A percentile compares a stretch with the other conserved stretches of the same genome.
Conservation (phyloP, 1,140 invertebrate genomes). For the Uloborus diversus region DNA sequence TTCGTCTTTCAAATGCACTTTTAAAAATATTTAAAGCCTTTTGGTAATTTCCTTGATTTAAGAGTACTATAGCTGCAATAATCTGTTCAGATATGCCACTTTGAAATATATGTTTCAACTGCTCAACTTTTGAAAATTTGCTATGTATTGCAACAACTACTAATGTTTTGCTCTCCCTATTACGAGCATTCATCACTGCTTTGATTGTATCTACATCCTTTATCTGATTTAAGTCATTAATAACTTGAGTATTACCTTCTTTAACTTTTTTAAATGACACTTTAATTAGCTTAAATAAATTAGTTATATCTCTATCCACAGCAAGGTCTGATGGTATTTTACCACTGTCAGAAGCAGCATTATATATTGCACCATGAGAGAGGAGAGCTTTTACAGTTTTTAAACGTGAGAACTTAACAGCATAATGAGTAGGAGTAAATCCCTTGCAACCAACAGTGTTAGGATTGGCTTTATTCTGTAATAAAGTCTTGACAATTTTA, state of each 20-base stretch:
- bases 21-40: too few species aligned
- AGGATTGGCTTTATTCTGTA: constrained; percentile 5
- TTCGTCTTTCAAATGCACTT: too few species aligned
- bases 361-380: not conserved
- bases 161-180: constrained; percentile 12
- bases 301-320: not conserved
- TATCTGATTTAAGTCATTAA: not conserved
- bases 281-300: constrained; percentile 20
- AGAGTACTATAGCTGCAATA: not conserved
- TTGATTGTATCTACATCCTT: constrained; percentile 2
- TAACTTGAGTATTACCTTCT: constrained; percentile 1
- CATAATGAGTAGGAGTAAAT: constrained; percentile 28
- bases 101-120: constrained; percentile 3
- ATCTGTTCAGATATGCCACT: not conserved
- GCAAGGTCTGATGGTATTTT: constrained; percentile 24
- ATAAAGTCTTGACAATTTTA: not conserved
- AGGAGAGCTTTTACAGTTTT: constrained; percentile 1
- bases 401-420: constrained; percentile 24
- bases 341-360: not conserved
- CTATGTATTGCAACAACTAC: constrained; percentile 11
- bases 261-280: constrained; percentile 23
- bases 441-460: not conserved
- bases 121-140: constrained; percentile 20
- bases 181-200: constrained; percentile 11
- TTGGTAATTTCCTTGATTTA: too few species aligned